Evolutionary conservation across 2,888 invertebrate species (phyloP), one percentile per base, ranked within the genome.

Genomic region (Platycnemis pennipes): DNA sequence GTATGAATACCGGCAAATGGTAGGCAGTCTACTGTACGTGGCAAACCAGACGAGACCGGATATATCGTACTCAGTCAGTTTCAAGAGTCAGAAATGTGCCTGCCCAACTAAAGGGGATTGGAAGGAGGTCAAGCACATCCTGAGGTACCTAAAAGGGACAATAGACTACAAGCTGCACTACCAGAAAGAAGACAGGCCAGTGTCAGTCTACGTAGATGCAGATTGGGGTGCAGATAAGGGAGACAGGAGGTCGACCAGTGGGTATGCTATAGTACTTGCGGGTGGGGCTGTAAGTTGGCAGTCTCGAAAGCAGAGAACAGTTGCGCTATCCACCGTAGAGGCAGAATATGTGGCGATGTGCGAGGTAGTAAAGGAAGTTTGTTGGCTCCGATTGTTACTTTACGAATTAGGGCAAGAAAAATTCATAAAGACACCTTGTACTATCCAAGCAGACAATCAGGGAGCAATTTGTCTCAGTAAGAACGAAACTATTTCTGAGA

Each of bases 381-480:
- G 95, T 11, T 95, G 95, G 95, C 56, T 95, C 0, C 53, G 94
- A 7, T 42, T 53, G 22, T 94, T 95, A 31, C 49, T 95, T 13
- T 11, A 56, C 0, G 95, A 95, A 94, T 49, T 95, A 44, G 86
- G 94, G 94, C 86, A 42, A 86, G 86, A 86, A 31, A 94, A 95
- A 94, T 31, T 88, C 94, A 37, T 94, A 31, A 94, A 94, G 63
- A 1, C 37, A 86, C 94, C 56, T 63, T 94, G 94, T 94, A 86
- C 31, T 13, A 87, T 94, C 37, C 45, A 49, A 13, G 95, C 94
- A 1, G 95, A 95, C 94, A 95, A 95, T 86, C 95, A 94, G 63
- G 95, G 95, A 45, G 95, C 95, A 8, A 95, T 95, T 7, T 95
- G 94, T n/a, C 69, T 95, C 7, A 95, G 95, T 0, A 94, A 95